Evolutionary conservation across 2,888 invertebrate genomes (phyloP).

Genomic region (Frankliniella fusca): DNA sequence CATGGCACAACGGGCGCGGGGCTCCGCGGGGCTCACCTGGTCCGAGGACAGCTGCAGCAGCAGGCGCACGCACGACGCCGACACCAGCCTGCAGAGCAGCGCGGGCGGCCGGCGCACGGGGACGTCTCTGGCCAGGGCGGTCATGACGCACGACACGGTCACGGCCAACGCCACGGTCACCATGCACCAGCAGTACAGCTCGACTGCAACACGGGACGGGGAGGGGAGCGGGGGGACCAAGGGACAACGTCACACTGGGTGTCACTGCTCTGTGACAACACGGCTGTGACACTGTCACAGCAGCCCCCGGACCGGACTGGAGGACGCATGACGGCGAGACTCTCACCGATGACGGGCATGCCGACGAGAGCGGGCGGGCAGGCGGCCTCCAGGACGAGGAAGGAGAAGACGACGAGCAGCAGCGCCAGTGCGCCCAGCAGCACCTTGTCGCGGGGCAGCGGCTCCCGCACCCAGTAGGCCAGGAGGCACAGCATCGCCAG

Average conservation of each 20-base stretch:
- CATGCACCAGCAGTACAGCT: neutral
- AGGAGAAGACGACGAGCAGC: neutral
- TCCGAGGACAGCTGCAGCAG: neutral
- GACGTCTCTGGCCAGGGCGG: neutral
- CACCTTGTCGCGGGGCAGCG: slow-evolving; percentile 4
- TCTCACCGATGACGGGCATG: slow-evolving; percentile 3
- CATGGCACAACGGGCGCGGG: too few species aligned
- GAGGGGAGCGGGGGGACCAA: too few species aligned
- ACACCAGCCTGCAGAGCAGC: neutral
- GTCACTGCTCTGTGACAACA: neutral
- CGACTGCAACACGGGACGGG: neutral
- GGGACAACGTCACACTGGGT: too few species aligned
- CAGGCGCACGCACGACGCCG: neutral
- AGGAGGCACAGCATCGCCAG: neutral
- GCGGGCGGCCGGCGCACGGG: neutral
- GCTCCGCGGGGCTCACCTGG: neutral
- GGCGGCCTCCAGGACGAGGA: neutral
- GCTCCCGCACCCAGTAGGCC: slow-evolving; percentile 11
- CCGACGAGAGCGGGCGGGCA: neutral
- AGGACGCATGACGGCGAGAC: neutral
- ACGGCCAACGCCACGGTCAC: neutral
- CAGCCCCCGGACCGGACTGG: too few species aligned
- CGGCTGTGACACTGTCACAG: neutral
- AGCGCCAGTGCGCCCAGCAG: neutral
- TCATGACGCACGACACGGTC: neutral